These are phyloP conservation scores for Tetrapedia diversipes DNA, from an alignment of 2,888 invertebrate species.

Conservation along the genomic window DNA sequence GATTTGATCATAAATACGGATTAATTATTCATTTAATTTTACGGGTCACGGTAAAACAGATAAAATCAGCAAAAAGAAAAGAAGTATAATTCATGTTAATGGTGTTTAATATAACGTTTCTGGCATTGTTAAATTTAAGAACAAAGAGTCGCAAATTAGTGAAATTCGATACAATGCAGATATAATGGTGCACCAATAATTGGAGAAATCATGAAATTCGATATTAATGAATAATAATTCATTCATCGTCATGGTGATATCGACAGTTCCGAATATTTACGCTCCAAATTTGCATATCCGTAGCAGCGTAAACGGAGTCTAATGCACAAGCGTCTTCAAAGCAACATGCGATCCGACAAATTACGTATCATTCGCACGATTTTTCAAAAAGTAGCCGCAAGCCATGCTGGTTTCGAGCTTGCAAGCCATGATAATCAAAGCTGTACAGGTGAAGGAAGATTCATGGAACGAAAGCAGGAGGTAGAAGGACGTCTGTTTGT, in stretches of 20 bases:
- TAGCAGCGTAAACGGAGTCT: constrained; percentile 24
- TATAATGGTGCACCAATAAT: background rate
- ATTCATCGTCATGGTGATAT: background rate
- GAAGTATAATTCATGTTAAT: background rate
- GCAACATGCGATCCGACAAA: constrained; percentile 50
- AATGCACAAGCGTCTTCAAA: constrained; percentile 53
- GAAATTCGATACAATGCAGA: background rate
- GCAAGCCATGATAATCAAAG: constrained; percentile 33
- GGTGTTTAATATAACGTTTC: background rate
- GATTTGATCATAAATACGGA: too few relatives aligned
- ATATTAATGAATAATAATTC: background rate
- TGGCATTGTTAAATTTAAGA: too few relatives aligned
- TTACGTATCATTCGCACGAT: constrained; percentile 32
- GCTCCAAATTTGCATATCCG: too few relatives aligned
- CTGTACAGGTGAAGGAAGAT: background rate
- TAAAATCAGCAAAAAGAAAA: too few relatives aligned
- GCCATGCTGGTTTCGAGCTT: constrained; percentile 55
- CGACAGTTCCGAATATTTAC: too few relatives aligned
- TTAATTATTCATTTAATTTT: too few relatives aligned
- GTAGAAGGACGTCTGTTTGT: constrained; percentile 17
- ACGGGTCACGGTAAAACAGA: too few relatives aligned
- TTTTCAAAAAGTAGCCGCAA: constrained; percentile 40
- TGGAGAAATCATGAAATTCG: background rate
- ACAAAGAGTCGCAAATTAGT: background rate
- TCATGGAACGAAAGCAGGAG: constrained; percentile 3